Base-by-base conservation (phyloP, 1,140 invertebrate genomes). In the Bombus pascuorum region DNA sequence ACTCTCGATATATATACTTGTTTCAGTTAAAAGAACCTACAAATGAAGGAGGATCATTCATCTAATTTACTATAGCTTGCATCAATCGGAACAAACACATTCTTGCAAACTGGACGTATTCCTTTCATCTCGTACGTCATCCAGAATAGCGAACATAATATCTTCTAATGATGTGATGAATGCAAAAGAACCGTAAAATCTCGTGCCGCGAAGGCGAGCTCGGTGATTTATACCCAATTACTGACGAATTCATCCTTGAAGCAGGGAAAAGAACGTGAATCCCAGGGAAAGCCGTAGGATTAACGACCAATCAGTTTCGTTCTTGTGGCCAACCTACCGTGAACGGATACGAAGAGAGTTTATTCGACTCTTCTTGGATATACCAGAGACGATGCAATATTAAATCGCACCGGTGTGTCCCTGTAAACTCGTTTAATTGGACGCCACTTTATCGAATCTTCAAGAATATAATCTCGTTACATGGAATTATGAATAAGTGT, bases 161-260 rank as follows among this genome's bases (percentile, higher is more conserved):
- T 89, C 87, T 89, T 68, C 85, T 90, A 91, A 91, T 91, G 90
- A 91, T 88, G 81, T 79, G 83, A 90, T 79, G 85, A 86, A 85
- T 73, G 87, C 85, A 91, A 91, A 86, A 82, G 87, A 65, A 59
- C 59, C 37, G 42, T 42, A 71, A 73, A 84, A 83, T 89, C 47
- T 68, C 25, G 68, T 59, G 22, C 66, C 32, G 68, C 47, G 39
- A 81, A 77, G 83, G 82, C 79, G 73, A 87, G 86, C 59, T 72
- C 42, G 59, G 77, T 91, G 87, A 91, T 92, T 92, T 92, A 92
- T 92, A 90, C 87, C 90, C 91, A 91, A 92, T 92, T 91, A 92
- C 90, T 72, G 85, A 90, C 85, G 89, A 92, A 92, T 92, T 92
- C 90, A 91, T 71, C 68, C 59, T 37, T 59, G 12, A 70, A 25